phyloP scores from a whole-genome alignment of 2,888 invertebrate genomes.

The Blastobasis lacticolella region DNA sequence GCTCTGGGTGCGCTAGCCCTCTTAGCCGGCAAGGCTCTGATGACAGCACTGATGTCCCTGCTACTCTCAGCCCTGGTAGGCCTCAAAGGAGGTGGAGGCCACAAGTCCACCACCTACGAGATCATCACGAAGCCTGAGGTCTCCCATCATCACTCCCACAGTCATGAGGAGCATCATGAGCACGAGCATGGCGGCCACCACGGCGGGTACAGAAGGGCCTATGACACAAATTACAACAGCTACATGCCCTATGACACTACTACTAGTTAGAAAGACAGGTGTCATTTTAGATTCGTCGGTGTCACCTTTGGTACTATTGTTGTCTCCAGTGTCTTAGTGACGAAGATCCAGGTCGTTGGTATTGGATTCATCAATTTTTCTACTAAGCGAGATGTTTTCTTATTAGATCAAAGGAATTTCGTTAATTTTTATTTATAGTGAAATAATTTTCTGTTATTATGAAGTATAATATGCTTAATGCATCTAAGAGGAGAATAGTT shows the following conservation, averaged over 20 bases:
- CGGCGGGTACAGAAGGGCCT: slow-evolving; percentile 71
- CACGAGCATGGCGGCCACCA: slow-evolving; percentile 70
- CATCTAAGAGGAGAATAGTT: too few relatives aligned
- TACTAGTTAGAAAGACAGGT: slow-evolving; percentile 3
- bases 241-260: slow-evolving; percentile 60
- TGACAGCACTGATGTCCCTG: slow-evolving; percentile 86
- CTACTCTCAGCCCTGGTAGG: slow-evolving; percentile 84
- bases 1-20: slow-evolving; percentile 83
- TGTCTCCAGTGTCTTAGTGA: too few relatives aligned
- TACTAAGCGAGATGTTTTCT: too few relatives aligned
- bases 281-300: too few relatives aligned
- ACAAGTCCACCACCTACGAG: slow-evolving; percentile 86
- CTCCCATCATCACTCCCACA: slow-evolving; percentile 80
- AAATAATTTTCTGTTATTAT: too few relatives aligned
- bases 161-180: slow-evolving; percentile 78
- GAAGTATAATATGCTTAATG: too few relatives aligned
- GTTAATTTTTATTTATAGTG: too few relatives aligned
- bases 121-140: slow-evolving; percentile 88
- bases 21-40: slow-evolving; percentile 87
- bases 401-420: too few relatives aligned
- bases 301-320: too few relatives aligned
- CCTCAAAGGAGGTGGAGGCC: slow-evolving; percentile 80
- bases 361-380: too few relatives aligned
- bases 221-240: slow-evolving; percentile 61
- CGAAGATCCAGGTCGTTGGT: too few relatives aligned